Base-by-base conservation (phyloP, 2,797 vertebrate genomes). In the Fistularia commersonii region DNA sequence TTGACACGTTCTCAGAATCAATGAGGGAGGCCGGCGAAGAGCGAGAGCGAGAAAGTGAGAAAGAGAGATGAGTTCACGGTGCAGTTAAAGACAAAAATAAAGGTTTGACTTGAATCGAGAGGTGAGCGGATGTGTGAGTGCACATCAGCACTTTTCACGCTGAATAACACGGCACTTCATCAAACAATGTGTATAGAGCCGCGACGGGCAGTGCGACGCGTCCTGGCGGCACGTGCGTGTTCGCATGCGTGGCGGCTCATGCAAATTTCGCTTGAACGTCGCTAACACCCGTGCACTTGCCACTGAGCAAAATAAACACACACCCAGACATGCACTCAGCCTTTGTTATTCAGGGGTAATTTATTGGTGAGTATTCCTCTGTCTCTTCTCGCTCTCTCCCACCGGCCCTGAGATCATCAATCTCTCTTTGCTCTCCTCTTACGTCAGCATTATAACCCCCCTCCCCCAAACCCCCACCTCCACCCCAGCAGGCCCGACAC, bases 401-500 rank as follows among this genome's bases (percentile, higher is more conserved):
- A 76, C 64, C 63, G 64, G 80, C 83, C 81, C 82, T 64, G 76
- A 83, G 80, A 81, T 90, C 84, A 86, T 90, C 86, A 79, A 86
- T 90, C 86, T 87, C 79, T 74, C 78, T 80, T 83, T 83, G 81
- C 79, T 69, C 84, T 83, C 76, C 53, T 84, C 78, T 81, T 70
- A 79, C 83, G 82, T 85, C 84, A 85, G 82, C 86, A 84, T 74
- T 78, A 85, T 73, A 57, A 63, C 66, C 60, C 59, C 32, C 51
- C 45, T 47, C 43, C 51, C 48, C 45, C 41, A 32, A 35, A 64
- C 12, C 50, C 61, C 56, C 46, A 47, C 43, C 7, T 13, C 55
- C 45, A 44, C 50, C 52, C 51, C 48, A 43, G 54, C 49, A 61
- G 48, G n/a, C n/a, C n/a, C n/a, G n/a, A n/a, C n/a, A n/a, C n/a